phyloP scores from a whole-genome alignment of 2,888 invertebrate species.

The Rhagonycha fulva region DNA sequence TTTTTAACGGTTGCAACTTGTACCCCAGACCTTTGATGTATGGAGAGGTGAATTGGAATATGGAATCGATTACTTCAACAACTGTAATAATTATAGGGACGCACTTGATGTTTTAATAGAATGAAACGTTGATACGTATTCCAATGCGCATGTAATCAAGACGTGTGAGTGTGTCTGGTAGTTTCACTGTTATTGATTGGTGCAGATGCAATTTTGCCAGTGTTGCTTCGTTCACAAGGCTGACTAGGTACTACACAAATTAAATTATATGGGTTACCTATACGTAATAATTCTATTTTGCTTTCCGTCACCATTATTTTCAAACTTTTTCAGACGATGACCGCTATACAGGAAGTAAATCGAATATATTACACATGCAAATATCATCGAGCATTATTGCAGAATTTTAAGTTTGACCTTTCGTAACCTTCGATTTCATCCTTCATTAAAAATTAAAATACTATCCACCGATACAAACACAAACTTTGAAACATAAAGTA shows the following conservation, averaged over 20 bases:
- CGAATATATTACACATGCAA: conserved; percentile 5
- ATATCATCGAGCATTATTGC: background rate
- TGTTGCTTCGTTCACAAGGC: conserved; percentile 27
- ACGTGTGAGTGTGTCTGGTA: conserved; percentile 32
- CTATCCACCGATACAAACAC: background rate
- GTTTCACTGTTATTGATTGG: conserved; percentile 39
- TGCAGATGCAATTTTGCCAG: conserved; percentile 38
- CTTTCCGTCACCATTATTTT: conserved; percentile 20
- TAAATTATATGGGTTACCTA: conserved; percentile 2
- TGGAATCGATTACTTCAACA: background rate
- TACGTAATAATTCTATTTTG: background rate
- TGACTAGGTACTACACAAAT: conserved; percentile 21
- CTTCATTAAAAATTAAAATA: background rate
- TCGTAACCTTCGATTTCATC: background rate
- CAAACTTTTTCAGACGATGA: background rate
- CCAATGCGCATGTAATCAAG: conserved; percentile 21
- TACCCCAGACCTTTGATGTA: background rate
- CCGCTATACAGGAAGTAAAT: conserved; percentile 17
- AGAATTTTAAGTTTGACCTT: background rate
- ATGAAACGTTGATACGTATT: conserved; percentile 5
- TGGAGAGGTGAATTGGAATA: background rate
- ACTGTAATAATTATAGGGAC: background rate
- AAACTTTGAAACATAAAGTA: background rate
- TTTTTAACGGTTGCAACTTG: conserved; percentile 24
- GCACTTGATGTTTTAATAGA: background rate